Base-by-base conservation (phyloP, 2,797 vertebrate species). In the Ciconia nigra region DNA sequence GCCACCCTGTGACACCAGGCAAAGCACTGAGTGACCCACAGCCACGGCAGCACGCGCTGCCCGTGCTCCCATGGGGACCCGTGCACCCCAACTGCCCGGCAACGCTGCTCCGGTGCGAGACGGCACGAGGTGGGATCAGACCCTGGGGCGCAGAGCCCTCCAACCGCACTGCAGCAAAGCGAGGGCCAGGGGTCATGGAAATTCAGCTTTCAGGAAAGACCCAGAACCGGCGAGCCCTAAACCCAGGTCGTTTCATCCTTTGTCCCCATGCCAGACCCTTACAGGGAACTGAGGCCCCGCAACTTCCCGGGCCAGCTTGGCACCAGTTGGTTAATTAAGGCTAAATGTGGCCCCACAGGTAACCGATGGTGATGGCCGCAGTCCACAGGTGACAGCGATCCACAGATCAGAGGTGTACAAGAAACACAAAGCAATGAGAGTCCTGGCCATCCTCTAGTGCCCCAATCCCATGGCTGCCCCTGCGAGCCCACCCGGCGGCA, bases 41-140 rank as follows among this genome's bases (percentile, higher is more conserved):
- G 28, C 26, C 2, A 0, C 0, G 16, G 54, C 33, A 35, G 37
- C 26, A 35, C 7, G 0, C 0, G 0, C 52, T 10, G 20, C 1
- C 55, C 2, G 0, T 18, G 51, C 4, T 15, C 41, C 70, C 24
- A 0, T 5, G 3, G 29, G 47, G 52, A 76, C 11, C 21, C 7
- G 0, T 0, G 1, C 1, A 4, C 20, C 21, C 9, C 67, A 18
- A 3, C 13, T 10, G 1, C 42, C 15, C 10, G 0, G 24, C 5
- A 41, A 37, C 0, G 3, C 26, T 15, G 41, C 35, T 55, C 35
- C 2, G 1, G 5, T 4, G 24, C 1, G 8, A 67, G 71, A 20
- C 4, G 7, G 69, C n/a, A 1, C 5, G 0, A 61, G 9, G 3
- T 31, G 44, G 59, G 46, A 42, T 21, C 42, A 35, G 54, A 25